These are phyloP conservation scores for Mus minutoides DNA, from an alignment of 2,797 vertebrate genomes.

Conservation along the genomic window DNA sequence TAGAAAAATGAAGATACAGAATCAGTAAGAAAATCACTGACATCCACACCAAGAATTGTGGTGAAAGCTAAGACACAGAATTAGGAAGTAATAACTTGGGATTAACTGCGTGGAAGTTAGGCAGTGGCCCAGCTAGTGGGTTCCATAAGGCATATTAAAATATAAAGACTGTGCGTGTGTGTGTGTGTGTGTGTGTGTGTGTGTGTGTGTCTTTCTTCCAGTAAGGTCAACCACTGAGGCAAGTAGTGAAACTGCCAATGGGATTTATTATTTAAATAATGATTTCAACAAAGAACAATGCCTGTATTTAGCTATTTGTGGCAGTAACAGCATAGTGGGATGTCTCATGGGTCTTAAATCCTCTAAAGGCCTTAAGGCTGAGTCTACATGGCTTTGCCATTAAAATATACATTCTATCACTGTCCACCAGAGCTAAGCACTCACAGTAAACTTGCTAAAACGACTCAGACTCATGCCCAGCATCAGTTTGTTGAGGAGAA, in stretches of 20 bases:
- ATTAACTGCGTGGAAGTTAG: not conserved
- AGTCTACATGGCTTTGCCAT: not conserved
- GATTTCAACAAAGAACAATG: not conserved
- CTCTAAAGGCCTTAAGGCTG: not conserved
- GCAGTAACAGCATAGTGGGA: fast-evolving
- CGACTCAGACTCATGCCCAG: not conserved
- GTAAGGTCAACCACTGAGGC: too few relatives aligned
- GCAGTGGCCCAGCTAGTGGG: not conserved
- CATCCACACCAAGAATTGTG: not conserved
- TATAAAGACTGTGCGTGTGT: not conserved
- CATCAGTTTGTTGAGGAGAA: fast-evolving
- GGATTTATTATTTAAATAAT: too few relatives aligned
- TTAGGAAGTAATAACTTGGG: not conserved
- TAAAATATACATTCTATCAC: not conserved
- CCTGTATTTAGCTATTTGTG: not conserved
- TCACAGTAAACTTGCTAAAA: fast-evolving
- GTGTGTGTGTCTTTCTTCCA: too few relatives aligned
- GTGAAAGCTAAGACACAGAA: not conserved
- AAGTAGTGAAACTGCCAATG: too few relatives aligned
- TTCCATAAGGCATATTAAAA: not conserved
- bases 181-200: not conserved
- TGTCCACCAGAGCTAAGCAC: not conserved
- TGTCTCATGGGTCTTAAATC: not conserved
- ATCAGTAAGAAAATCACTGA: not conserved
- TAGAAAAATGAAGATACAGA: not conserved